A percentile compares a stretch with the other conserved stretches of the same genome.
Conservation (phyloP, 2,888 invertebrate genomes). For the Punctoribates punctum region DNA sequence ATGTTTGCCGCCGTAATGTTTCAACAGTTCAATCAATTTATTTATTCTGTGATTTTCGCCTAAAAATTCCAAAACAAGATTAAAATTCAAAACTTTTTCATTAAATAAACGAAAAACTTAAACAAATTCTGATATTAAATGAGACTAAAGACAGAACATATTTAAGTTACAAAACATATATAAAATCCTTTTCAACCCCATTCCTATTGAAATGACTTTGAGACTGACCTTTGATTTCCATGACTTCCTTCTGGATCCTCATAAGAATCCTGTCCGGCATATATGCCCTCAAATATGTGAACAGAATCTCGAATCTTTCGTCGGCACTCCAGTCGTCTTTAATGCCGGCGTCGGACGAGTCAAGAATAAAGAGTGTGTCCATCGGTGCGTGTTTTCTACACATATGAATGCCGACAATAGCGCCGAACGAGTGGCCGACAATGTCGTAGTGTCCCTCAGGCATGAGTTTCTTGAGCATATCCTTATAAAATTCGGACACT, state of each 20-base stretch:
- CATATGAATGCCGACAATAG: constrained; percentile 64
- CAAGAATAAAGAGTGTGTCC: constrained; percentile 3
- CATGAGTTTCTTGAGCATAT: constrained; percentile 71
- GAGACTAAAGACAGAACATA: too few relatives aligned
- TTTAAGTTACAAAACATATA: too few relatives aligned
- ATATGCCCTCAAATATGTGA: constrained; percentile 25
- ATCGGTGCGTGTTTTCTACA: constrained; percentile 33
- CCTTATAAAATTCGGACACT: constrained; percentile 42
- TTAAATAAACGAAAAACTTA: too few relatives aligned
- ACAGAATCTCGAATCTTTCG: constrained; percentile 28
- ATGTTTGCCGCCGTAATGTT: constrained; percentile 37
- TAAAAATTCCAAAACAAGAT: neutral
- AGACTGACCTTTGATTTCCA: constrained; percentile 7
- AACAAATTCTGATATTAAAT: too few relatives aligned
- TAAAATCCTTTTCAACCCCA: too few relatives aligned
- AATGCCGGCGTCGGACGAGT: constrained; percentile 35
- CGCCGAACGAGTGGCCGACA: constrained; percentile 93
- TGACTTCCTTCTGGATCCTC: constrained; percentile 31
- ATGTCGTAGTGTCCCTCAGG: constrained; percentile 78
- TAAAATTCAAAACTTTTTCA: too few relatives aligned
- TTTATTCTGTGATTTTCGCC: constrained; percentile 20
- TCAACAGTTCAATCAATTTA: constrained; percentile 28
- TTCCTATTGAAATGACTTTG: too few relatives aligned
- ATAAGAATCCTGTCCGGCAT: constrained; percentile 20
- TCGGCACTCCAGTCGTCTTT: constrained; percentile 30